Percentiles rank a stretch among this genome's conserved stretches.
Evolutionary conservation across 92 coral and sea anemone genomes (phyloP).

Genomic region (Actinernus sp.): DNA sequence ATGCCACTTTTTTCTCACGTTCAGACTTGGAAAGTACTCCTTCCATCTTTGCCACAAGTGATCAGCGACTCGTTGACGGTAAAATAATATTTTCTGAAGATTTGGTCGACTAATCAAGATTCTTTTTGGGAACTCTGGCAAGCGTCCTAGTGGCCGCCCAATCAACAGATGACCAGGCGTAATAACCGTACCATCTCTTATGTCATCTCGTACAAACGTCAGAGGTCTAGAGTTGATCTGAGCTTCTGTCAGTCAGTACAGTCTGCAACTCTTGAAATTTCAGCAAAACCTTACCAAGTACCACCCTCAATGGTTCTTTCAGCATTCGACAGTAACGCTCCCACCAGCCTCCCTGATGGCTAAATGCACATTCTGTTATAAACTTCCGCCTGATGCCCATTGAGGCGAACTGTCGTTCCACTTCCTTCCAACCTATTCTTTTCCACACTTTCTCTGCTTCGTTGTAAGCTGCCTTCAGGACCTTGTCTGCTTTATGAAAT

Average conservation of each 20-base stretch:
- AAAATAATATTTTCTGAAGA: constrained; percentile 7
- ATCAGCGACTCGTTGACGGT: constrained; percentile 28
- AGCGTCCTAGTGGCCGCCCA: constrained; percentile 12
- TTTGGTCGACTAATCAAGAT: background rate
- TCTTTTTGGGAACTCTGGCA: too few species aligned
- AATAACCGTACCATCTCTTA: constrained; percentile 25
- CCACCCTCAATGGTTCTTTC: constrained; percentile 16
- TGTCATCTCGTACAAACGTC: constrained; percentile 22
- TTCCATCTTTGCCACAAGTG: constrained; percentile 28
- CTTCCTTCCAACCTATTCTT: constrained; percentile 2
- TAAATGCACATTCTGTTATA: constrained; percentile 25
- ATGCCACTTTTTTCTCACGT: constrained; percentile 11
- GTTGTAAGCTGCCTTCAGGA: constrained; percentile 4
- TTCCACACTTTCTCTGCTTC: constrained; percentile 13
- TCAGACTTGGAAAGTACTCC: constrained; percentile 28
- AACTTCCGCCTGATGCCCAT: constrained; percentile 37
- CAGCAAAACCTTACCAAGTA: constrained; percentile 22
- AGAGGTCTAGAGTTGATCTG: constrained; percentile 34
- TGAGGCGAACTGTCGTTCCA: constrained; percentile 12
- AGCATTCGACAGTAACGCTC: constrained; percentile 14
- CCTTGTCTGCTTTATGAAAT: constrained; percentile 13
- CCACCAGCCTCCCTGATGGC: constrained; percentile 3
- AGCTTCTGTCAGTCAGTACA: constrained; percentile 32
- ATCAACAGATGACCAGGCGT: constrained; percentile 32
- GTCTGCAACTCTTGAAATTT: constrained; percentile 25